Evolutionary conservation across 2,797 vertebrate genomes (phyloP), one percentile per base, ranked within the genome.

Genomic region (Liparis tanakae): DNA sequence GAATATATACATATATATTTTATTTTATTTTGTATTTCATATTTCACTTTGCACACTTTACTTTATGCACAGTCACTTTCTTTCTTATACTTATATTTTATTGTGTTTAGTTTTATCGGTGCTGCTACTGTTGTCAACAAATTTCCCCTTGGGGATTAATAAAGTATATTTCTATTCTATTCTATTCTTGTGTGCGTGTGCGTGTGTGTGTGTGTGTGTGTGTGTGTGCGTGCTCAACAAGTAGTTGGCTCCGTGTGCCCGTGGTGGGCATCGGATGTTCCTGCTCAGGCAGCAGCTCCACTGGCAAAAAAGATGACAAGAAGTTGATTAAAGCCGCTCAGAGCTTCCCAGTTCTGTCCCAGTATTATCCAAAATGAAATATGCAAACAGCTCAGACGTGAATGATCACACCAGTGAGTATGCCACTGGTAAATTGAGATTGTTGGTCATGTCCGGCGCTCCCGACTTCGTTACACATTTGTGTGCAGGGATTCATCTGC

Each of bases 291-390:
- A 55, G 34, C 63, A 57, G 13, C 18, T 57, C 65, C 30, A 56
- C 63, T 70, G 36, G 56, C 67, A 70, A 53, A 54, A 67, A 41
- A 54, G 61, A 41, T 18, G 33, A 33, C 56, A 65, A 53, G 30
- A 63, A 51, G 57, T 25, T 58, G 64, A 78, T 72, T 68, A 34
- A n/a, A 63, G 58, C 36, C 43, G 57, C 62, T 67, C 43, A 57
- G 62, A 36, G 34, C 57, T 41, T 22, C 25, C 33, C 57, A 71
- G 13, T 34, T 34, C 13, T 14, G 61, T 54, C 54, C 55, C 60
- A 58, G 54, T 30, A 56, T 69, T 7, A 41, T 41, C 7, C n/a
- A 34, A 67, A 55, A 51, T 4, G 12, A 62, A n/a, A 25, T 41
- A 48, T 36, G 33, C 9, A 33, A 62, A 72, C 20, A 6, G 54